Base-by-base conservation (phyloP, 2,797 vertebrate genomes). In the Gallirallus australis region DNA sequence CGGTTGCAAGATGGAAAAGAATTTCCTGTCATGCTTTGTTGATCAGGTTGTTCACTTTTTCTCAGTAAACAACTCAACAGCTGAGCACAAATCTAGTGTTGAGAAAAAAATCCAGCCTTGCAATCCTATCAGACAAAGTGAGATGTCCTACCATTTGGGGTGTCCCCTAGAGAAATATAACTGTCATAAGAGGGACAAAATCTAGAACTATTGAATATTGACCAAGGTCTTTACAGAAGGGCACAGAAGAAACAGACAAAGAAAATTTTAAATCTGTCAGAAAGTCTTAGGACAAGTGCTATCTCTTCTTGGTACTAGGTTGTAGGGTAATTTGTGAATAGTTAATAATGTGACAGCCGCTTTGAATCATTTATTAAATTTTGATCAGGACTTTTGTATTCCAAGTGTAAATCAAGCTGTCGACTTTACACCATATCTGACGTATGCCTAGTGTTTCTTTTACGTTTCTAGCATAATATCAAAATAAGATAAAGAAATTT, bases 311-410 rank as follows among this genome's bases (percentile, higher is more conserved):
- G 8, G 21, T 79, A 63, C 48, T 82, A 64, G 15, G 16, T 77
- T 50, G 76, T 53, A 75, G n/a, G 19, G 12, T 80, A 75, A 70
- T 64, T 68, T 50, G 10, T 73, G 77, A 81, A 82, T 91, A 66
- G 48, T 84, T 77, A 40, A 53, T 89, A 30, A 84, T 52, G 48
- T 85, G 14, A 30, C 33, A 76, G 53, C 86, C 88, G 61, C 76
- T 94, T 91, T 89, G 90, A 91, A 86, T 54, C 13, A 56, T 65
- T 65, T 72, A 35, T 84, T 82, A 72, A 56, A 93, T 65, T 88
- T 90, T 93, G 57, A 72, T 91, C 27, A 45, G 88, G 25, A 30
- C 24, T 71, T 80, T 80, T 78, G 12, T 69, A 53, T 83, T 90
- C 50, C 35, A 78, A 81, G 19, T 59, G 33, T 84, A 78, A 85